These are phyloP conservation scores for Acanthiza pusilla DNA, from an alignment of 2,797 vertebrate species.

Conservation along the genomic window DNA sequence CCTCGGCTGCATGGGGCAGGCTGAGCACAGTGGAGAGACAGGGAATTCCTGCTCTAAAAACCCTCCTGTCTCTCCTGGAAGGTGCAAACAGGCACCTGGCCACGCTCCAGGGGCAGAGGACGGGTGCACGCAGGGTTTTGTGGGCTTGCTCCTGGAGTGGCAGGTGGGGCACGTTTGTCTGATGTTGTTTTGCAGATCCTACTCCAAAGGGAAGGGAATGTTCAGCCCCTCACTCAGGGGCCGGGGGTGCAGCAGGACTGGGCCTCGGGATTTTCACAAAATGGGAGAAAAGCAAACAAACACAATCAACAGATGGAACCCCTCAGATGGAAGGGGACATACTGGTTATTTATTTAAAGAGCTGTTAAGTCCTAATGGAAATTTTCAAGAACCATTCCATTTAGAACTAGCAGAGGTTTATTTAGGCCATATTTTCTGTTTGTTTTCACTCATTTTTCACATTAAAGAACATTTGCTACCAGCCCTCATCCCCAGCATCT, in stretches of 20 bases:
- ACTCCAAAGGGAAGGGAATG: background rate
- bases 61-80: background rate
- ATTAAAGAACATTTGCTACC: constrained; percentile 33
- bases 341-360: constrained; percentile 46
- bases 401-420: constrained; percentile 35
- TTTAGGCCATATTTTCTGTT: constrained; percentile 45
- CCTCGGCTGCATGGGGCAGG: accelerated
- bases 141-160: background rate
- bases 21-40: background rate
- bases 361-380: constrained; percentile 35
- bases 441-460: constrained; percentile 51
- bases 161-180: background rate
- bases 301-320: constrained; percentile 26
- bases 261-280: background rate
- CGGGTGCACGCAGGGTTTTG: background rate
- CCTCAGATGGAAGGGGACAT: constrained; percentile 13
- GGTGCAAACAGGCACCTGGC: no score
- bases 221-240: background rate
- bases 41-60: background rate
- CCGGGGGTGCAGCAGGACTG: background rate
- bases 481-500: constrained; percentile 2
- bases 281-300: constrained; percentile 16
- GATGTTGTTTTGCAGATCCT: background rate
- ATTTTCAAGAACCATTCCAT: constrained; percentile 36
- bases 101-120: background rate